Conservation (phyloP, 2,797 vertebrate genomes). For the Macroramphosus scolopax region DNA sequence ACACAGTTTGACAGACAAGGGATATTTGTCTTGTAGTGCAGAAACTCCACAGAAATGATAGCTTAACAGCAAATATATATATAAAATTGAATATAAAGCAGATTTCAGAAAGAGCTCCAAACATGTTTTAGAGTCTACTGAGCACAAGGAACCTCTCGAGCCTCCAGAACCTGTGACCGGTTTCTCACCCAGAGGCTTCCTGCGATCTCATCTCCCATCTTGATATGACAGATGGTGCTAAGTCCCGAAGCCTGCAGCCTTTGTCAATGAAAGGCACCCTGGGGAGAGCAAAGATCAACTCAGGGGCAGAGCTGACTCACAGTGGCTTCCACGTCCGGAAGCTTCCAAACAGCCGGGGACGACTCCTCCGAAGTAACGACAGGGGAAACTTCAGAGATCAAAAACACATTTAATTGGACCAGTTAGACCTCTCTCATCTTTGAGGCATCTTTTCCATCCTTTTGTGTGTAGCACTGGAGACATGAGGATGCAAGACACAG, state of each 20-base stretch:
- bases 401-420: constrained; percentile 50
- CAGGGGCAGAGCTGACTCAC: constrained; percentile 59
- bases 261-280: constrained; percentile 60
- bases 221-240: constrained; percentile 52
- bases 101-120: too few relatives aligned
- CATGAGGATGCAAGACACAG: constrained; percentile 16
- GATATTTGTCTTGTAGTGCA: constrained; percentile 42
- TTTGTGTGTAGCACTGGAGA: constrained; percentile 27
- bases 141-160: too few relatives aligned
- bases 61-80: constrained; percentile 3
- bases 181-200: constrained; percentile 30
- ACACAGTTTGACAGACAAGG: constrained; percentile 54
- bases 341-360: constrained; percentile 46
- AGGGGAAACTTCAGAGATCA: constrained; percentile 38
- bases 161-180: constrained; percentile 11
- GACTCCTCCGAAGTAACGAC: constrained; percentile 23
- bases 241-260: constrained; percentile 44
- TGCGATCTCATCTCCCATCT: constrained; percentile 26
- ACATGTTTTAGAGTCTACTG: too few relatives aligned
- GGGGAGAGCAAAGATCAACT: constrained; percentile 52
- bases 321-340: constrained; percentile 50
- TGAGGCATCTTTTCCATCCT: constrained; percentile 37
- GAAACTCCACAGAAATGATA: constrained; percentile 7
- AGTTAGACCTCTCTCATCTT: constrained; percentile 41
- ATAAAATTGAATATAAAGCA: too few relatives aligned